These are phyloP conservation scores for Petroica traversi DNA, from an alignment of 2,113 vertebrate species.

Conservation along the genomic window DNA sequence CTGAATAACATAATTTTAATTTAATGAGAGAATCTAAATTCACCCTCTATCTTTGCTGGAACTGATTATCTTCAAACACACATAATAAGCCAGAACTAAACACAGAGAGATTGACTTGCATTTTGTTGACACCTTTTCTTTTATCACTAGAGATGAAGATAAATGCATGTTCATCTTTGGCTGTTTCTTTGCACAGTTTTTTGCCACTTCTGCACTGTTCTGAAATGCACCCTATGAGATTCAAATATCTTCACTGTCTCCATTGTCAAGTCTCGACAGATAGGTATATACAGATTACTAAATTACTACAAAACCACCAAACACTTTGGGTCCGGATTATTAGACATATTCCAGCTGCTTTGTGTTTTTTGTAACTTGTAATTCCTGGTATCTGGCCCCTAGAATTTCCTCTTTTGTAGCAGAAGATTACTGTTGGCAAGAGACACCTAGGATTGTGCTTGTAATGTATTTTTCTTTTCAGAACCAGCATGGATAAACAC, in stretches of 20 bases:
- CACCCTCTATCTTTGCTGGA: not conserved
- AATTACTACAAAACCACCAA: not conserved
- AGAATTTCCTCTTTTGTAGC: not conserved
- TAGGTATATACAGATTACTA: not conserved
- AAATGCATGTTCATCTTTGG: not conserved
- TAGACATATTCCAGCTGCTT: not conserved
- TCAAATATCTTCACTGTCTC: not conserved
- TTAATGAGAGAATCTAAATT: not conserved
- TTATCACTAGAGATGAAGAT: not conserved
- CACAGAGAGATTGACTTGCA: not conserved
- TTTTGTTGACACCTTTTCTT: not conserved
- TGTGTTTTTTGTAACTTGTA: not conserved
- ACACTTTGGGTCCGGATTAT: not conserved
- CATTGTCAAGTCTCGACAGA: not conserved
- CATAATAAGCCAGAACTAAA: not conserved
- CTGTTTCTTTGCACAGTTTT: not conserved
- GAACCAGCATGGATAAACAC: not conserved
- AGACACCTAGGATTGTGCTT: not conserved
- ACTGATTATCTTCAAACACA: constrained; percentile 6
- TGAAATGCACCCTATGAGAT: not conserved
- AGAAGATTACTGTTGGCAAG: not conserved
- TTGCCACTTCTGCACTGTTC: not conserved
- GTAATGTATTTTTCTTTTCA: not conserved
- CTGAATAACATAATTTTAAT: not conserved
- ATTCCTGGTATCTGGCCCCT: not conserved